Percentiles rank a stretch among this genome's conserved stretches.
phyloP scores from a whole-genome alignment of 2,888 invertebrate genomes.

The Athalia circularis region DNA sequence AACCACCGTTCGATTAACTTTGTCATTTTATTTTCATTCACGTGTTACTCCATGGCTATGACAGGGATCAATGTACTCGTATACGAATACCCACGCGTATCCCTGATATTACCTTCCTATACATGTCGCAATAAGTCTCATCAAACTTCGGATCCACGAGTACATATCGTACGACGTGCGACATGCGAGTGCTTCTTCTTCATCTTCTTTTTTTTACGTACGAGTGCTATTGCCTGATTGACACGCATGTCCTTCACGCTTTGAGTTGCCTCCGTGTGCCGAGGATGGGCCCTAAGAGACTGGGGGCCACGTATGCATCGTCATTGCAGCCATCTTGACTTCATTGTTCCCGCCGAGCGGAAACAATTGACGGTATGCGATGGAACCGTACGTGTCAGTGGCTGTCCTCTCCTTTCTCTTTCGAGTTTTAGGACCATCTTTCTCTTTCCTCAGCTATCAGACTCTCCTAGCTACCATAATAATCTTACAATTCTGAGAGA shows the following conservation, averaged over 20 bases:
- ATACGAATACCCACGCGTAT: not conserved
- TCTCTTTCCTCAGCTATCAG: conserved; percentile 33
- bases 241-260: conserved; percentile 52
- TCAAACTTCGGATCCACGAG: no score
- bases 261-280: conserved; percentile 36
- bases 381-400: conserved; percentile 57
- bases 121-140: no score
- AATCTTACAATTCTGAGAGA: conserved; percentile 3
- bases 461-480: conserved; percentile 22
- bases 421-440: conserved; percentile 18
- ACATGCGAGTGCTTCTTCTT: not conserved
- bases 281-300: not conserved
- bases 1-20: conserved; percentile 29
- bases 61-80: not conserved
- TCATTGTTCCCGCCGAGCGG: conserved; percentile 55
- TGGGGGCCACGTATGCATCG: conserved; percentile 32
- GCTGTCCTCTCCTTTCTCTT: conserved; percentile 47
- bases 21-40: not conserved
- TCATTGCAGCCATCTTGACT: conserved; percentile 45
- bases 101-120: not conserved
- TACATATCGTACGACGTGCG: conserved; percentile 36
- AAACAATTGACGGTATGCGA: conserved; percentile 56
- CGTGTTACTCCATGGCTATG: not conserved
- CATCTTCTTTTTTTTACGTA: no score
- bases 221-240: conserved; percentile 47